phyloP scores from a whole-genome alignment of 1,140 invertebrate species.

The Mesaphorura yosii region DNA sequence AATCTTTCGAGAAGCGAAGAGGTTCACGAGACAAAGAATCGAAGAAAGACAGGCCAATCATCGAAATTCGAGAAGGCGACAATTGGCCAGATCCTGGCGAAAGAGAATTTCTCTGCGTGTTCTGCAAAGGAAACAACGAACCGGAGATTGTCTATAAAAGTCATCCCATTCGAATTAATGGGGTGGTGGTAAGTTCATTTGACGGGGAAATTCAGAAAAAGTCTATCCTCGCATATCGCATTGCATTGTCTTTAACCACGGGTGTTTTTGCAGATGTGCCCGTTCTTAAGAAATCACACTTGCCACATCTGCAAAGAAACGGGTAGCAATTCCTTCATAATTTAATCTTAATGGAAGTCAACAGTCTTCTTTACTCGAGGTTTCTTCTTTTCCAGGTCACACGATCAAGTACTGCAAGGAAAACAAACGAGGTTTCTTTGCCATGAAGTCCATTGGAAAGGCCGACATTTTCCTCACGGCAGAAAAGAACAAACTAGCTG shows the following conservation, averaged over 20 bases:
- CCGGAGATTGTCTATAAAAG: constrained; percentile 10
- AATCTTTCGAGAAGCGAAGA: too few relatives aligned
- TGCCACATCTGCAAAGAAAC: constrained; percentile 22
- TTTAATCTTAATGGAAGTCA: too few relatives aligned
- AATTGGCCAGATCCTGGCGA: neutral
- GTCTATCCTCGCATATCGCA: neutral
- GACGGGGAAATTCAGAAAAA: neutral
- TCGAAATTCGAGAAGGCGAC: constrained; percentile 1
- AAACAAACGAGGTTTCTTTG: constrained; percentile 23
- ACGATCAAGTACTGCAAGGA: constrained; percentile 26
- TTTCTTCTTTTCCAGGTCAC: too few relatives aligned
- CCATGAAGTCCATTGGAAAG: constrained; percentile 5
- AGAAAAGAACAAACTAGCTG: too few relatives aligned
- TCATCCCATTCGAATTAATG: constrained; percentile 18
- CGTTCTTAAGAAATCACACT: constrained; percentile 8
- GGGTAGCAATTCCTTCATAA: too few relatives aligned
- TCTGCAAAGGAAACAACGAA: constrained; percentile 23
- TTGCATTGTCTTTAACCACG: neutral
- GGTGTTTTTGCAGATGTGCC: too few relatives aligned
- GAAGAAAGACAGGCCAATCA: neutral
- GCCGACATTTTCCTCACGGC: too few relatives aligned
- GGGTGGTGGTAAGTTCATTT: constrained; percentile 4
- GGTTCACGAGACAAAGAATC: neutral
- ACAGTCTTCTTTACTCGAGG: too few relatives aligned
- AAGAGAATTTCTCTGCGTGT: constrained; percentile 13